Percentiles rank a stretch among this genome's conserved stretches.
These are phyloP conservation scores for Otus sunia DNA, from an alignment of 2,113 vertebrate species.

Conservation along the genomic window DNA sequence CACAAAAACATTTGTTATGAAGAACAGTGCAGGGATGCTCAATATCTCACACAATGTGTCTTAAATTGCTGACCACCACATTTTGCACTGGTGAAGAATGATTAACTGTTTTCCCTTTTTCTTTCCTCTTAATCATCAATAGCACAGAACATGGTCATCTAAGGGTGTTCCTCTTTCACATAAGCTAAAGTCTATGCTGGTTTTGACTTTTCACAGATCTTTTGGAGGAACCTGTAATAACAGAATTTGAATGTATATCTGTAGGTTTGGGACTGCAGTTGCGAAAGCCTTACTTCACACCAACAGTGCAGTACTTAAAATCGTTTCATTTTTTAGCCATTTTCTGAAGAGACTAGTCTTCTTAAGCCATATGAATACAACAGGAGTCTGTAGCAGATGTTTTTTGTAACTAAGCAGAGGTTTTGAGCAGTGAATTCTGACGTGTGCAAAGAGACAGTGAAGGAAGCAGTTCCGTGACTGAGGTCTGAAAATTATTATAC, in stretches of 20 bases:
- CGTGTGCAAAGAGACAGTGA: background rate
- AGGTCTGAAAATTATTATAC: background rate
- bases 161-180: background rate
- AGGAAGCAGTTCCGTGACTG: background rate
- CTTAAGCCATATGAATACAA: background rate
- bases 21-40: background rate
- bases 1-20: background rate
- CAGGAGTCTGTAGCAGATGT: background rate
- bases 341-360: background rate
- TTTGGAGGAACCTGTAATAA: background rate
- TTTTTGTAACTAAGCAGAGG: background rate
- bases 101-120: background rate
- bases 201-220: background rate
- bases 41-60: background rate
- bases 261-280: background rate
- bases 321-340: background rate
- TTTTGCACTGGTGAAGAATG: background rate
- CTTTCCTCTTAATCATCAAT: background rate
- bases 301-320: background rate
- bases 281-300: background rate
- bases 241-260: background rate
- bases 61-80: background rate
- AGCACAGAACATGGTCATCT: background rate
- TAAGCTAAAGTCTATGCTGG: accelerated
- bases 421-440: background rate